These are phyloP conservation scores for Ips typographus DNA, from an alignment of 1,140 invertebrate species.

Conservation along the genomic window DNA sequence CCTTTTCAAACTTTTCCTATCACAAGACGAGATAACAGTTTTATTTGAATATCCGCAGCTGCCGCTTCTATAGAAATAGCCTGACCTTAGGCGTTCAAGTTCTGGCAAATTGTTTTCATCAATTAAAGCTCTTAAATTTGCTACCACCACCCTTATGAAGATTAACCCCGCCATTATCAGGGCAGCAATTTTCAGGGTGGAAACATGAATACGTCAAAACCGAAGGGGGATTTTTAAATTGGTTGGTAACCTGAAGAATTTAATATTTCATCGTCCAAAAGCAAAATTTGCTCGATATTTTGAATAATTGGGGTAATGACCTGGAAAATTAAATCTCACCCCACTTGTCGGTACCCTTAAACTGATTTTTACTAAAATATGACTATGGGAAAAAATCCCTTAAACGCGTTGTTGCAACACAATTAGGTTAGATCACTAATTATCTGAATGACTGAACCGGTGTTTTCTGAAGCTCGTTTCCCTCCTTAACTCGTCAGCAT, in stretches of 20 bases:
- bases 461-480: neutral
- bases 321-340: slow-evolving; percentile 1
- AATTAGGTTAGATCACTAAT: neutral
- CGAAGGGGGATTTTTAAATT: neutral
- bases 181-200: neutral
- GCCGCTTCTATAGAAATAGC: neutral
- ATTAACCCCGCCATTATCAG: neutral
- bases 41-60: slow-evolving; percentile 10
- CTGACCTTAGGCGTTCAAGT: neutral
- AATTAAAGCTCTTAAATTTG: neutral
- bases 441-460: neutral
- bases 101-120: neutral
- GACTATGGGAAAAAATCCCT: neutral
- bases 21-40: slow-evolving; percentile 3
- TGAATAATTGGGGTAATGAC: neutral
- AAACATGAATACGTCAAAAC: neutral
- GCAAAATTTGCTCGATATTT: neutral
- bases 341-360: neutral
- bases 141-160: neutral
- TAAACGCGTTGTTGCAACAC: neutral
- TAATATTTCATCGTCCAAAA: neutral
- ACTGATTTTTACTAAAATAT: neutral
- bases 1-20: slow-evolving; percentile 11
- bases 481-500: neutral
- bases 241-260: neutral